Evolutionary conservation across 2,888 invertebrate genomes (phyloP).

Genomic region (Lottia scabra): DNA sequence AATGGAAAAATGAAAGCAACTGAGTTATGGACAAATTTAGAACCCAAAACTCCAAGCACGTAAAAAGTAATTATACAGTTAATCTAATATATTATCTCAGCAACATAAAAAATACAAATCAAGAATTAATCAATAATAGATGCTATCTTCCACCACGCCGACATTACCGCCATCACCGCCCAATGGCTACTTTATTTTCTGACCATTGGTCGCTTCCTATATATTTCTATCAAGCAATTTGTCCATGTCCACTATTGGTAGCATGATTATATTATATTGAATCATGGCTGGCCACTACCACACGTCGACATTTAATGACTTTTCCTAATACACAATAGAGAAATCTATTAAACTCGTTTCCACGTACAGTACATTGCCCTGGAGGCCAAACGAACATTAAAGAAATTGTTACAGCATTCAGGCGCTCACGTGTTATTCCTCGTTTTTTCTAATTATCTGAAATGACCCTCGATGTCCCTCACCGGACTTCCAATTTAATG

Average conservation of each 20-base stretch:
- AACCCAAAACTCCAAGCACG: too few relatives aligned
- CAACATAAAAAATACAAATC: too few relatives aligned
- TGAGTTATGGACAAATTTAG: too few relatives aligned
- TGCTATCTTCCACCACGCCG: too few relatives aligned
- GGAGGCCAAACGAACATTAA: not conserved
- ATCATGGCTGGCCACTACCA: not conserved
- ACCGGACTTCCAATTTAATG: not conserved
- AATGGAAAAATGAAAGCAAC: too few relatives aligned
- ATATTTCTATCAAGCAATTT: not conserved
- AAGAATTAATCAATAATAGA: too few relatives aligned
- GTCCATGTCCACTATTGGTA: not conserved
- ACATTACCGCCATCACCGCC: not conserved
- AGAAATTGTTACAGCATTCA: not conserved
- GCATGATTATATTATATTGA: not conserved
- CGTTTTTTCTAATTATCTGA: too few relatives aligned
- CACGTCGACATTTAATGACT: not conserved
- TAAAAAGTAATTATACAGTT: too few relatives aligned
- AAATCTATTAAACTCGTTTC: not conserved
- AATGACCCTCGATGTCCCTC: not conserved
- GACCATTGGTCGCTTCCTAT: not conserved
- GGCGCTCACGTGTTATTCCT: too few relatives aligned
- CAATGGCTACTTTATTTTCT: not conserved
- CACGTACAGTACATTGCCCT: not conserved
- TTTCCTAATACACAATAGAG: not conserved
- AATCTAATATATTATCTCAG: too few relatives aligned